Conservation (phyloP, 2,113 vertebrate genomes). For the Grammomys dolichurus region DNA sequence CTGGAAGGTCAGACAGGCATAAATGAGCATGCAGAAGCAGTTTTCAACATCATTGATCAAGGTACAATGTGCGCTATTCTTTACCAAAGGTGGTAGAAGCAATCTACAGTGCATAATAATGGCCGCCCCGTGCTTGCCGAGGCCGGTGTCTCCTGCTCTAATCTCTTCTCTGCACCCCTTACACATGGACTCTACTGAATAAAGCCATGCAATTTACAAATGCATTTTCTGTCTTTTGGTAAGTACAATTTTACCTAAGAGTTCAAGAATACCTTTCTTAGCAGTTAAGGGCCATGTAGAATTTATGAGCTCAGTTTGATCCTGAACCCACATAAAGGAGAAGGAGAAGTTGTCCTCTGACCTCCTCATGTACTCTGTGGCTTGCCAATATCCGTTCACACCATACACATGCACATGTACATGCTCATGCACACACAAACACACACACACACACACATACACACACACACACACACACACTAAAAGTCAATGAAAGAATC, state of each 20-base stretch:
- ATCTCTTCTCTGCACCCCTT: not conserved
- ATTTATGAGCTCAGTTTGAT: not conserved
- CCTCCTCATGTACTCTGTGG: not conserved
- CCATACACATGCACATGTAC: fast-evolving
- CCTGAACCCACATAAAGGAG: not conserved
- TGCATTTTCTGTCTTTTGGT: not conserved
- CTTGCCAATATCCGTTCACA: not conserved
- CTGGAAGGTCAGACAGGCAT: not conserved
- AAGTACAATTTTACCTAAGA: not conserved
- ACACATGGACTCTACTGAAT: not conserved
- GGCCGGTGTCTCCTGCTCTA: not conserved
- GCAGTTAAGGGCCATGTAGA: not conserved
- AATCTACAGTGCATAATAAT: too few relatives aligned
- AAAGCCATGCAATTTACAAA: not conserved
- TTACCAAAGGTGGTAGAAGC: not conserved
- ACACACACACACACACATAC: not conserved
- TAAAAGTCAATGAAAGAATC: not conserved
- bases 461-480: not conserved
- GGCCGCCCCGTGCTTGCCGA: not conserved
- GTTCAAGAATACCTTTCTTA: not conserved
- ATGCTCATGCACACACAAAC: too few relatives aligned
- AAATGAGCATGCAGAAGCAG: not conserved
- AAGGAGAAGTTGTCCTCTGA: not conserved
- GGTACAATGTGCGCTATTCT: not conserved
- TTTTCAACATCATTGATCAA: not conserved